phyloP scores from a whole-genome alignment of 2,888 invertebrate species.

The Epicampocera succincta region DNA sequence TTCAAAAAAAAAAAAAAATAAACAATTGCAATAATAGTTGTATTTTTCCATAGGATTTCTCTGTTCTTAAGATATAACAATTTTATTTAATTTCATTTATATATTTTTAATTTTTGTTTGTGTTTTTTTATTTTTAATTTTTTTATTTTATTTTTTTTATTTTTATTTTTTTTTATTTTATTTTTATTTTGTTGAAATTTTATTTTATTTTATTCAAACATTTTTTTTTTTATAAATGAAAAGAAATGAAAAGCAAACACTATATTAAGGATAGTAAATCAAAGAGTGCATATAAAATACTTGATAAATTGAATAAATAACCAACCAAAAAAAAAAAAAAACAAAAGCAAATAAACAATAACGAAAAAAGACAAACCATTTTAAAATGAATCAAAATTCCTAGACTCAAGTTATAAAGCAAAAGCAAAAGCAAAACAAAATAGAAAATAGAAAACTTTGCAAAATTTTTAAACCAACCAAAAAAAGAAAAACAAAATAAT shows the following conservation, averaged over 20 bases:
- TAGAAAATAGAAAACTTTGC: conserved; percentile 14
- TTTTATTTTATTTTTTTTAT: too few relatives aligned
- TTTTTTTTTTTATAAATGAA: conserved; percentile 44
- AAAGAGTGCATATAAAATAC: conserved; percentile 48
- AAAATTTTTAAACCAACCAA: conserved; percentile 40
- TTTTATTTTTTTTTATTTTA: too few relatives aligned
- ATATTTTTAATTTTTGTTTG: conserved; percentile 36
- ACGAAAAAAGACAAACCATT: conserved; percentile 39
- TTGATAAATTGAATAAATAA: conserved; percentile 50
- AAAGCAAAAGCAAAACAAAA: conserved; percentile 3
- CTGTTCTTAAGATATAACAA: conserved; percentile 59
- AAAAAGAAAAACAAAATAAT: too few relatives aligned
- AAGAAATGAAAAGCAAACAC: conserved; percentile 41
- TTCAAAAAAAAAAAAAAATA: too few relatives aligned
- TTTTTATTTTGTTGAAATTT: conserved; percentile 48
- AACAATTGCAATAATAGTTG: conserved; percentile 66
- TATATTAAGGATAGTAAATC: conserved; percentile 46
- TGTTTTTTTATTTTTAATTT: too few relatives aligned
- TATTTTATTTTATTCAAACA: conserved; percentile 5
- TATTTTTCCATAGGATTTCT: conserved; percentile 59
- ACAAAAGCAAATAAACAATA: neutral
- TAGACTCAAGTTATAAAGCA: conserved; percentile 58
- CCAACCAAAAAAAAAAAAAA: conserved; percentile 57
- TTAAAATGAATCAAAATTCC: conserved; percentile 66
- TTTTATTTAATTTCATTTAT: conserved; percentile 8